These are phyloP conservation scores for Dasypolia templi DNA, from an alignment of 2,888 invertebrate species.

Conservation along the genomic window DNA sequence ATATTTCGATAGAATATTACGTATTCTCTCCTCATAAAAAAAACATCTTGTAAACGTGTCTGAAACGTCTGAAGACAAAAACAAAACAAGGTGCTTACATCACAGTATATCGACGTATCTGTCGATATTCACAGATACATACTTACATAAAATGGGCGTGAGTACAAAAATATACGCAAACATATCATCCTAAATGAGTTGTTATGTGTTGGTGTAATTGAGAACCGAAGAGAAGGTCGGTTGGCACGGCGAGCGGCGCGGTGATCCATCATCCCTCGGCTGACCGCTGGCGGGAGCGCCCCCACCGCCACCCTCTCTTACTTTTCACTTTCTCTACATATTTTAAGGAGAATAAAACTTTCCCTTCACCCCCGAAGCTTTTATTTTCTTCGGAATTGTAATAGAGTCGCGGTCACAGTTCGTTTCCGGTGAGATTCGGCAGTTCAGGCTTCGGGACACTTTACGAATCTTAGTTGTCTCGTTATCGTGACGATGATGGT, in stretches of 20 bases:
- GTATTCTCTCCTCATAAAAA: not conserved
- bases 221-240: conserved; percentile 85
- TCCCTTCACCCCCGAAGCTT: conserved; percentile 83
- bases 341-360: conserved; percentile 90
- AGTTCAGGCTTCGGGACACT: conserved; percentile 73
- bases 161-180: conserved; percentile 65
- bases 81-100: conserved; percentile 24
- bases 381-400: conserved; percentile 84
- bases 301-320: conserved; percentile 82
- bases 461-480: conserved; percentile 81
- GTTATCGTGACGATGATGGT: conserved; percentile 79
- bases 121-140: conserved; percentile 56
- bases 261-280: conserved; percentile 90
- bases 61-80: conserved; percentile 22
- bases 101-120: conserved; percentile 24
- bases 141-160: conserved; percentile 47
- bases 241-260: conserved; percentile 80
- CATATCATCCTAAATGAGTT: conserved; percentile 76
- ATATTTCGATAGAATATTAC: not conserved
- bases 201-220: conserved; percentile 87
- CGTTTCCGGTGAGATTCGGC: conserved; percentile 74
- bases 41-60: conserved; percentile 3
- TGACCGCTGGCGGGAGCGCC: conserved; percentile 83
- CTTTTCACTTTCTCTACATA: conserved; percentile 91
- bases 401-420: conserved; percentile 78